Evolutionary conservation across 2,113 vertebrate species (phyloP).

Genomic region (Rhinopomastus cyanomelas): DNA sequence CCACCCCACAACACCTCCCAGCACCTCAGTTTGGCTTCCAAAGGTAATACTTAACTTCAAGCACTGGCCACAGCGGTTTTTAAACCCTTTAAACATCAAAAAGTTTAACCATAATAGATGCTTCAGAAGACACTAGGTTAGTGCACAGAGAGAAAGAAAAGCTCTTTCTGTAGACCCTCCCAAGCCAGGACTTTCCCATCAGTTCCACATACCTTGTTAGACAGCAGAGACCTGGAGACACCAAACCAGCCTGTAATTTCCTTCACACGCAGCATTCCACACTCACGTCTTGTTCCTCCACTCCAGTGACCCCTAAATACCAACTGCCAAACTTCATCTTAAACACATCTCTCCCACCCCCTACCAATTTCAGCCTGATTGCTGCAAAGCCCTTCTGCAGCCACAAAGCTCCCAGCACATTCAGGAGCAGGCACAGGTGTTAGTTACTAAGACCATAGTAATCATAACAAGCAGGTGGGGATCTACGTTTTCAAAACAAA

Average conservation of each 20-base stretch:
- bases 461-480: neutral
- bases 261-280: fast-evolving
- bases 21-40: neutral
- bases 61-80: fast-evolving
- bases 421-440: neutral
- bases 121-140: neutral
- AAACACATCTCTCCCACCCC: neutral
- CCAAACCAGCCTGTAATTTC: fast-evolving
- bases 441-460: neutral
- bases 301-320: fast-evolving
- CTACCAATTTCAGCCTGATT: neutral
- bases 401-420: neutral
- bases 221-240: neutral
- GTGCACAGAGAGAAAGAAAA: neutral
- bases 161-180: fast-evolving
- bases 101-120: neutral
- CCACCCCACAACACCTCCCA: neutral
- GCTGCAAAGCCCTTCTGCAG: neutral
- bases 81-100: neutral
- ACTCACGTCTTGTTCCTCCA: fast-evolving
- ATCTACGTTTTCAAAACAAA: neutral
- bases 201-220: neutral
- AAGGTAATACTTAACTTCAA: neutral
- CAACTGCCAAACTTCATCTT: neutral
- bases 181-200: fast-evolving